A percentile compares a stretch with the other conserved stretches of the same genome.
phyloP scores from a whole-genome alignment of 2,888 invertebrate species.

The Stegana nigrithorax region DNA sequence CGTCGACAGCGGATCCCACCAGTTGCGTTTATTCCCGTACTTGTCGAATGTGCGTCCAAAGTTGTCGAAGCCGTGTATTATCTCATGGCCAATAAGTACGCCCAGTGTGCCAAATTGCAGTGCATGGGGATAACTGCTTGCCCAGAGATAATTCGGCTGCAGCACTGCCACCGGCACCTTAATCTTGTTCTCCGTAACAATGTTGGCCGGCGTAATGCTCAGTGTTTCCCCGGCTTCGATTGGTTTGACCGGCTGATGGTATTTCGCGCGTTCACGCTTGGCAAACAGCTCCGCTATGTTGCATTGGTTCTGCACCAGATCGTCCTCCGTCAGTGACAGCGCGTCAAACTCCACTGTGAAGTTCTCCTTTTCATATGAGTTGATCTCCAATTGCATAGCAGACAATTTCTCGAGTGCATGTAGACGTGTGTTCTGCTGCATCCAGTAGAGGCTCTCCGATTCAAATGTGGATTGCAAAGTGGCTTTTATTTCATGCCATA shows the following conservation, averaged over 20 bases:
- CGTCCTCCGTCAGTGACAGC: conserved; percentile 39
- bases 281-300: conserved; percentile 16
- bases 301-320: conserved; percentile 48
- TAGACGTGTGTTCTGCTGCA: conserved; percentile 38
- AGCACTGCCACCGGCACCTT: conserved; percentile 58
- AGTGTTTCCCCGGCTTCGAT: conserved; percentile 39
- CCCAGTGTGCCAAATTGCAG: conserved; percentile 58
- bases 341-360: conserved; percentile 50
- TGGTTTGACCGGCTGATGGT: conserved; percentile 46
- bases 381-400: conserved; percentile 52
- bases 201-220: conserved; percentile 55
- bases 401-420: conserved; percentile 50
- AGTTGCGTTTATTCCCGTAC: conserved; percentile 48
- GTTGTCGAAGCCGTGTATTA: conserved; percentile 63
- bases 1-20: conserved; percentile 59
- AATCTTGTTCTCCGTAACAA: conserved; percentile 54
- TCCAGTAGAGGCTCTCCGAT: conserved; percentile 49
- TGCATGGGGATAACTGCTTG: conserved; percentile 53
- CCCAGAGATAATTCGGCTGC: conserved; percentile 58
- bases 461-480: conserved; percentile 46
- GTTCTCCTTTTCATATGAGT: conserved; percentile 45
- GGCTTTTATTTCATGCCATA: conserved; percentile 56
- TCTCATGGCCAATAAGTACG: conserved; percentile 56
- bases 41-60: conserved; percentile 56
- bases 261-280: conserved; percentile 16